phyloP scores from a whole-genome alignment of 2,888 invertebrate genomes.

The Pseudococcus viburni region DNA sequence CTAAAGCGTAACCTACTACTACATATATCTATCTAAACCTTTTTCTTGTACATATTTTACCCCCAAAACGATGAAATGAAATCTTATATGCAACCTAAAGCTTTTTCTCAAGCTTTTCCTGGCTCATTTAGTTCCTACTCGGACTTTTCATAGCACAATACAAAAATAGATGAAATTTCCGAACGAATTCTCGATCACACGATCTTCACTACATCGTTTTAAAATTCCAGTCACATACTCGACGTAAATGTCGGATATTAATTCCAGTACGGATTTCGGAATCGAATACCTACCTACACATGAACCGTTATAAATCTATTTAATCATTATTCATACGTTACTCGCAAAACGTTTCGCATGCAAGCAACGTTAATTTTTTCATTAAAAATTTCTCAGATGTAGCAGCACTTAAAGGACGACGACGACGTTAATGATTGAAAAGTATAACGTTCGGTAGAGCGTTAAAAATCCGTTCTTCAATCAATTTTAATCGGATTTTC shows the following conservation, averaged over 20 bases:
- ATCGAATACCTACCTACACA: not conserved
- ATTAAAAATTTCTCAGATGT: not conserved
- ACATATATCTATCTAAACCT: too few species aligned
- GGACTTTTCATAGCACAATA: too few species aligned
- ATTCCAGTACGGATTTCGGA: not conserved
- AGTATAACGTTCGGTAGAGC: slow-evolving; percentile 29
- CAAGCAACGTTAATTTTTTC: slow-evolving; percentile 37
- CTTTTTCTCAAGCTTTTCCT: too few species aligned
- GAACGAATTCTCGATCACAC: not conserved
- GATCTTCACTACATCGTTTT: not conserved
- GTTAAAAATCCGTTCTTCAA: slow-evolving; percentile 34
- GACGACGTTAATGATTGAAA: slow-evolving; percentile 25
- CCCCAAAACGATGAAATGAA: too few species aligned
- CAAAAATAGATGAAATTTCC: not conserved
- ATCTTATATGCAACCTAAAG: too few species aligned
- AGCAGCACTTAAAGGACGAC: not conserved
- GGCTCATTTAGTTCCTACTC: too few species aligned
- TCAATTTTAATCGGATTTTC: slow-evolving; percentile 51
- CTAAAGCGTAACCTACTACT: too few species aligned
- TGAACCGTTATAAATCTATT: slow-evolving; percentile 49
- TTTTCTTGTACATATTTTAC: too few species aligned
- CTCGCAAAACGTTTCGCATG: not conserved
- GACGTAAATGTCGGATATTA: not conserved
- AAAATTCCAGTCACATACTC: slow-evolving; percentile 10
- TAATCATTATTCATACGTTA: slow-evolving; percentile 44